Percentiles rank a stretch among this genome's conserved stretches.
phyloP scores from a whole-genome alignment of 1,140 invertebrate genomes.

The Ceratina calcarata region DNA sequence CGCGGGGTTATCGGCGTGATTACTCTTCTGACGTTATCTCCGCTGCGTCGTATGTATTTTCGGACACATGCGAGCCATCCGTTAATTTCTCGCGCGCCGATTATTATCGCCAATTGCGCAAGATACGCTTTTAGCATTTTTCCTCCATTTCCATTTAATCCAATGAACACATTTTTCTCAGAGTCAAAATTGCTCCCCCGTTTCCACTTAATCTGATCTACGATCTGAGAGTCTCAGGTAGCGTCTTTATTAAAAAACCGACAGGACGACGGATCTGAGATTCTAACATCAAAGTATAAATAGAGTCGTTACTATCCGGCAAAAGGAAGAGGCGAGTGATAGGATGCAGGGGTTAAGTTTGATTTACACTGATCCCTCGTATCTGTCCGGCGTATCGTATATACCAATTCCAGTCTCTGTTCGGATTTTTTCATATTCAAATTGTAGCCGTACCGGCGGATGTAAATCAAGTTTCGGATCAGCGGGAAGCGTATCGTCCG shows the following conservation, averaged over 20 bases:
- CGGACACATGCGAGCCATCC: constrained; percentile 27
- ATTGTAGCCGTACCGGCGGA: neutral
- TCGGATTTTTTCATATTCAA: neutral
- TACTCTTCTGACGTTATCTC: constrained; percentile 30
- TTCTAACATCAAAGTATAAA: no score
- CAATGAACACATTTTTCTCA: neutral
- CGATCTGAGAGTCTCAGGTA: no score
- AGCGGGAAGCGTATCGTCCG: neutral
- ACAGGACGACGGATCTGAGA: no score
- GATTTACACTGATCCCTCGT: neutral
- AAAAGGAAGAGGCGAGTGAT: no score
- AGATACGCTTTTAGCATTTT: neutral
- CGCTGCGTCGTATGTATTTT: constrained; percentile 23
- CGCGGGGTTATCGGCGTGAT: constrained; percentile 32
- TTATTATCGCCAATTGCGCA: constrained; percentile 31
- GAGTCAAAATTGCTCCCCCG: neutral
- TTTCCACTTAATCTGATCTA: no score
- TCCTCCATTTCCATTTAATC: neutral
- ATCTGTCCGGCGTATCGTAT: neutral
- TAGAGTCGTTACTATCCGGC: no score
- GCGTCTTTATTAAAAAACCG: no score
- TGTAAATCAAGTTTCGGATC: constrained; percentile 17
- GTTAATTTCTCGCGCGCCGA: constrained; percentile 27
- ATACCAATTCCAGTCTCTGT: neutral
- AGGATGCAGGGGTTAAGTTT: neutral